Conservation (phyloP, 2,888 invertebrate species). For the Odontomyia ornata region DNA sequence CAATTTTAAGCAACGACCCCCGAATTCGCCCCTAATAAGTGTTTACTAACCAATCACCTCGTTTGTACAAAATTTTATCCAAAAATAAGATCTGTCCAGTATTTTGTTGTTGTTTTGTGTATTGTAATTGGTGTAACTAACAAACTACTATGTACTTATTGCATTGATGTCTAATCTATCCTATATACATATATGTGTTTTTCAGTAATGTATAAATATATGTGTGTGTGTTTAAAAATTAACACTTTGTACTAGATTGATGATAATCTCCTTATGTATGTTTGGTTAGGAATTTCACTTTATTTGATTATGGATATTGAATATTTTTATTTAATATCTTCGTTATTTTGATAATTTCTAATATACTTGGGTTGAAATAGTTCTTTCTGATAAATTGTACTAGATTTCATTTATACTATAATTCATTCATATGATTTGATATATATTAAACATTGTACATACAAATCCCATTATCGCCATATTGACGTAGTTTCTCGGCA, state of each 20-base stretch:
- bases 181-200: conserved; percentile 11
- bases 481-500: neutral
- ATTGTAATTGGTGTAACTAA: conserved; percentile 27
- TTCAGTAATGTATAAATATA: conserved; percentile 21
- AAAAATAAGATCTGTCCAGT: neutral
- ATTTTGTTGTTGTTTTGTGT: conserved; percentile 1
- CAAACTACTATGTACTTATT: neutral
- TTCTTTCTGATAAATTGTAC: neutral
- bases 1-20: neutral
- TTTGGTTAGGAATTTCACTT: neutral
- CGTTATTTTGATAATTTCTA: neutral
- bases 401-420: neutral
- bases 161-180: conserved; percentile 35
- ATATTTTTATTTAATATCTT: neutral
- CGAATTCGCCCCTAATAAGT: neutral
- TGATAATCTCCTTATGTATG: neutral
- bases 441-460: neutral
- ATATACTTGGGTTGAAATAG: neutral
- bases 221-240: conserved; percentile 27
- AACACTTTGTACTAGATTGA: neutral
- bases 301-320: conserved; percentile 6
- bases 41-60: neutral
- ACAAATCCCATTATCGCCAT: conserved; percentile 23
- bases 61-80: neutral
- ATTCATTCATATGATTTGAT: neutral